These are phyloP conservation scores for Phyto melanocephala DNA, from an alignment of 2,888 invertebrate species.

Conservation along the genomic window DNA sequence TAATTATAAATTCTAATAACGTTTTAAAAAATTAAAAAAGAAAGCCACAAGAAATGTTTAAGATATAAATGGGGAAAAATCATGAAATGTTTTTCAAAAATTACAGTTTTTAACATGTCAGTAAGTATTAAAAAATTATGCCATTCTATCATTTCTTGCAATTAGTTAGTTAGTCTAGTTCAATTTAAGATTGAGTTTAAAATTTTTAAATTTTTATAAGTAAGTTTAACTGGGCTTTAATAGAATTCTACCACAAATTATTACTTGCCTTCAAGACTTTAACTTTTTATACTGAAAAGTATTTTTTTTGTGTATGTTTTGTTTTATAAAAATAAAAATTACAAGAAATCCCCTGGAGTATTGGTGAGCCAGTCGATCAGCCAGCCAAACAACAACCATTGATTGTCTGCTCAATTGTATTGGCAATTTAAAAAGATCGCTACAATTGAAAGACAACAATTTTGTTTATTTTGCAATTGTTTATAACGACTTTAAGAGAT, in stretches of 20 bases:
- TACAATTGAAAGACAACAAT: constrained; percentile 24
- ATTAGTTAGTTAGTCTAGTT: background rate
- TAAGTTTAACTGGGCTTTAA: background rate
- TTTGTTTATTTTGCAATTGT: constrained; percentile 52
- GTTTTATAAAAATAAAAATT: background rate
- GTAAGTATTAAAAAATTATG: too few species aligned
- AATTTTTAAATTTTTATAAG: constrained; percentile 37
- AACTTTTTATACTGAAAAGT: constrained; percentile 31
- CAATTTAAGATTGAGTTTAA: constrained; percentile 4
- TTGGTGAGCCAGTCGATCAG: background rate
- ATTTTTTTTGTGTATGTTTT: background rate
- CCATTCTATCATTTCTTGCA: background rate
- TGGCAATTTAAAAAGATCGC: constrained; percentile 41
- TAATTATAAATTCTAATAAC: constrained; percentile 62
- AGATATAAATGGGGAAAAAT: too few species aligned
- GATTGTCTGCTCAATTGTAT: constrained; percentile 27
- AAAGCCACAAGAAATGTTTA: constrained; percentile 1
- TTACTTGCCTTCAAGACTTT: background rate
- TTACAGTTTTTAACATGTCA: too few species aligned
- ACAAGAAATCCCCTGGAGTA: constrained; percentile 56
- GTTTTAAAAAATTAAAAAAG: constrained; percentile 34
- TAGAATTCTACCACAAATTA: background rate
- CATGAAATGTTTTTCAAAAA: too few species aligned
- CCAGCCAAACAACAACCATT: constrained; percentile 5
- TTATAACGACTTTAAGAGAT: constrained; percentile 24